Base-by-base conservation (phyloP, 2,888 invertebrate species). In the Drosophila tanythrix region DNA sequence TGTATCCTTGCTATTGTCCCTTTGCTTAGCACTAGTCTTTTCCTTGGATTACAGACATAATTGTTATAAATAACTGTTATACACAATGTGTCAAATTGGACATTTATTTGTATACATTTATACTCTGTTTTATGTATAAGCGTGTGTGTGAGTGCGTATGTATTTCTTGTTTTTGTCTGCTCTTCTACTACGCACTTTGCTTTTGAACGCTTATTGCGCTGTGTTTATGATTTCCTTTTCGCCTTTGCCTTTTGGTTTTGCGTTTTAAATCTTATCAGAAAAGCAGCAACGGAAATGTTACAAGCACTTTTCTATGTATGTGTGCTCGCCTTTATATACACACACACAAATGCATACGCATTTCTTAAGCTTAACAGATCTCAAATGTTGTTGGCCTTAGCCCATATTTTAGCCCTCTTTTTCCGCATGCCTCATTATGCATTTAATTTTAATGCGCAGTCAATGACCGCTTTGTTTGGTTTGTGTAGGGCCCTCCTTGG, bases 201-300 rank as follows among this genome's bases (percentile, higher is more conserved):
- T 74, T 82, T 76, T 71, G 73, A 67, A 61, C 69, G 66, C 71
- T 75, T 89, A 82, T 87, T 85, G 88, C 89, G 88, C 78, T 89
- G 82, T 83, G 73, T 76, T 77, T 77, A 73, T 72, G 63, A 65
- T 68, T 79, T 84, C 73, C 74, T 83, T 83, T 64, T 71, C 84
- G 69, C 29, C 48, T 77, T 76, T 72, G 88, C 79, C 77, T 83
- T 90, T 90, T 80, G 72, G 69, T 88, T 85, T 88, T 90, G 90
- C 81, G 87, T 83, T 90, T 90, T 80, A 77, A 88, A 81, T 83
- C 87, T 90, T 90, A 90, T 90, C 89, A 87, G 77, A 69, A 82
- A 65, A 87, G 75, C 70, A 80, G 63, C 81, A 70, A 74, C 67
- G 50, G 64, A 60, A 67, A 62, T 74, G 61, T 68, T 27, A 66